These are phyloP conservation scores for Meles meles DNA, from an alignment of 2,113 vertebrate genomes.

Conservation along the genomic window DNA sequence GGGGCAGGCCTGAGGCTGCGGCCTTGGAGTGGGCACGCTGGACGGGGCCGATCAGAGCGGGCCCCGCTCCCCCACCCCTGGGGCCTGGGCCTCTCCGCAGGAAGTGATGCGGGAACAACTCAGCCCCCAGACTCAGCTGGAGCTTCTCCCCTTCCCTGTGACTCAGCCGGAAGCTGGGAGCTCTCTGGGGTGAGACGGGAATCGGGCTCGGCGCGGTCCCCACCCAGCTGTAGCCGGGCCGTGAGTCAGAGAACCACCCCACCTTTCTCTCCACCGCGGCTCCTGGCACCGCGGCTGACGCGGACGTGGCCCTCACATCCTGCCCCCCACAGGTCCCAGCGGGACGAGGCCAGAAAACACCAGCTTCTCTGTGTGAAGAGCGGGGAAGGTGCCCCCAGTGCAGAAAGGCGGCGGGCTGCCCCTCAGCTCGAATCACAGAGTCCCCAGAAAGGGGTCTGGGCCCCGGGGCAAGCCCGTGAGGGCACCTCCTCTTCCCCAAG, in stretches of 20 bases:
- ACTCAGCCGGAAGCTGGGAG: constrained; percentile 58
- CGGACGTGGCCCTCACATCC: constrained; percentile 35
- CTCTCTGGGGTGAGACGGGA: neutral
- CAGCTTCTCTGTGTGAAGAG: neutral
- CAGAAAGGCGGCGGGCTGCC: fast-evolving
- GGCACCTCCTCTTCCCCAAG: neutral
- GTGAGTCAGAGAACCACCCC: constrained; percentile 63
- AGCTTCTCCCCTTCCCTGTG: neutral
- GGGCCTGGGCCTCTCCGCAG: neutral
- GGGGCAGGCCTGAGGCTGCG: neutral
- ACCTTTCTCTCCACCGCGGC: neutral
- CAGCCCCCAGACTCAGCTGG: constrained; percentile 30
- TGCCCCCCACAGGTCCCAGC: neutral
- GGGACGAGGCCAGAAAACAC: neutral
- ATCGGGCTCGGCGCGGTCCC: neutral
- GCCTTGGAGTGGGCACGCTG: fast-evolving
- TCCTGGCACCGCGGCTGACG: neutral
- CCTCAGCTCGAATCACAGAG: neutral
- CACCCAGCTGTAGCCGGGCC: neutral
- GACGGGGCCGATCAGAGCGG: neutral
- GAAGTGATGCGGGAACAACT: constrained; percentile 34
- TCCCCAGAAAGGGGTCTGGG: neutral
- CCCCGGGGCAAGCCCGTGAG: neutral
- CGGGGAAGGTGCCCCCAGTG: neutral
- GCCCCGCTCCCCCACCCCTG: neutral